Evolutionary conservation across 2,797 vertebrate genomes (phyloP).

Genomic region (Emydoidea blandingii): DNA sequence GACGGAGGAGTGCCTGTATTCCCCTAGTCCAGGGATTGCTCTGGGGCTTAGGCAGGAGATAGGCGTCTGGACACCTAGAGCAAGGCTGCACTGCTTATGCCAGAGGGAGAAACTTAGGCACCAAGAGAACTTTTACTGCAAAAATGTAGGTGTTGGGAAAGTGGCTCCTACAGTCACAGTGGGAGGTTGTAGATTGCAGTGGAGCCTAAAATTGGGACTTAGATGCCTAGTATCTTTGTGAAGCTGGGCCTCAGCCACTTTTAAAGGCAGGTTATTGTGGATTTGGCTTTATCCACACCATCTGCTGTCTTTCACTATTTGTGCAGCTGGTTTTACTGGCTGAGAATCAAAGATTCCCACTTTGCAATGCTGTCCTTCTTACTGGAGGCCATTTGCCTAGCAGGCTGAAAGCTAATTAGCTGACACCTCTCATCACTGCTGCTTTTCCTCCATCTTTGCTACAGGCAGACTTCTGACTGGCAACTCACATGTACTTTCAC

Average conservation of each 20-base stretch:
- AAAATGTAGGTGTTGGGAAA: no score
- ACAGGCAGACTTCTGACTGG: not conserved
- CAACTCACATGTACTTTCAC: not conserved
- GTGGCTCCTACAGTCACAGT: no score
- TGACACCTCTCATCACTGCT: slow-evolving; percentile 16
- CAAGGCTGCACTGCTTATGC: no score
- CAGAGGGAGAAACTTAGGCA: no score
- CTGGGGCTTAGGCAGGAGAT: no score
- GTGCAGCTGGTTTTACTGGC: not conserved
- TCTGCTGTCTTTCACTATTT: not conserved
- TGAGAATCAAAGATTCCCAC: not conserved
- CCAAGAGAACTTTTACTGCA: no score
- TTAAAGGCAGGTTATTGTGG: not conserved
- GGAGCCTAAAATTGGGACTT: no score
- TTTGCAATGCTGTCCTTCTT: not conserved
- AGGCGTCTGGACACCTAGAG: no score
- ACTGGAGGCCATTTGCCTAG: not conserved
- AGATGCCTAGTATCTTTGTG: no score
- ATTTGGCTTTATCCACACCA: not conserved
- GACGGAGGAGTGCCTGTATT: no score
- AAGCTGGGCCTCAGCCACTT: not conserved
- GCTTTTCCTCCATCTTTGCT: not conserved
- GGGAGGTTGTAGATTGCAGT: no score
- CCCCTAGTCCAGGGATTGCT: no score
- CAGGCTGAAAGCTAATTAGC: slow-evolving; percentile 3